A percentile compares a stretch with the other conserved stretches of the same genome.
phyloP scores from a whole-genome alignment of 1,140 invertebrate genomes.

The Drosophila triauraria region DNA sequence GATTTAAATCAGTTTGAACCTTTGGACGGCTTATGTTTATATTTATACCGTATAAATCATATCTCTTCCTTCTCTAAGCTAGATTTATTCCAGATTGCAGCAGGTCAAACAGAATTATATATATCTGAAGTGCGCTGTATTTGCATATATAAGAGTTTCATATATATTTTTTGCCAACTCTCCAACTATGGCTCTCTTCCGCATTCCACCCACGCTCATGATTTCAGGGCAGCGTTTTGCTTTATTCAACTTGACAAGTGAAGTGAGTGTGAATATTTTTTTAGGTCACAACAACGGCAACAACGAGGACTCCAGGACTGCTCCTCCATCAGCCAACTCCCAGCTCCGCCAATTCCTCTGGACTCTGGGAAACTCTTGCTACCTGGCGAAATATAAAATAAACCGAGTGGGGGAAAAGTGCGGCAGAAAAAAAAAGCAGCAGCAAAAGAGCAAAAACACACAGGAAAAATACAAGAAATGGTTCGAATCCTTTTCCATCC shows the following conservation, averaged over 20 bases:
- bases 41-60: conserved; percentile 8
- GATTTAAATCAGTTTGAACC: conserved; percentile 2
- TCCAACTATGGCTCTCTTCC: conserved; percentile 16
- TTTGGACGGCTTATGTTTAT: not conserved
- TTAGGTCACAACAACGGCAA: conserved; percentile 70
- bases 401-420: conserved; percentile 19
- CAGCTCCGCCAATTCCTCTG: conserved; percentile 35
- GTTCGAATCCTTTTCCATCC: conserved; percentile 80
- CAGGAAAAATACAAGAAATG: conserved; percentile 59
- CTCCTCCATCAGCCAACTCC: conserved; percentile 36
- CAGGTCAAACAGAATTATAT: conserved; percentile 1
- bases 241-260: conserved; percentile 81
- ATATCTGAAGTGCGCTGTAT: conserved; percentile 26
- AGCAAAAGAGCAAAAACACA: conserved; percentile 21
- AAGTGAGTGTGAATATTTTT: conserved; percentile 82
- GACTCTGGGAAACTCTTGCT: conserved; percentile 52
- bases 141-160: conserved; percentile 16
- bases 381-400: conserved; percentile 58
- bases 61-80: not conserved
- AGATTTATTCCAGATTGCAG: conserved; percentile 5
- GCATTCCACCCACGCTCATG: conserved; percentile 10
- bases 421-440: conserved; percentile 23
- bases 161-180: conserved; percentile 29
- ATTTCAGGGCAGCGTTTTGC: conserved; percentile 41
- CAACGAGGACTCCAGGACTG: conserved; percentile 14